Evolutionary conservation across 53 echinoderm and acorn worm genomes (phyloP).

Genomic region (Pentamera pediparva): DNA sequence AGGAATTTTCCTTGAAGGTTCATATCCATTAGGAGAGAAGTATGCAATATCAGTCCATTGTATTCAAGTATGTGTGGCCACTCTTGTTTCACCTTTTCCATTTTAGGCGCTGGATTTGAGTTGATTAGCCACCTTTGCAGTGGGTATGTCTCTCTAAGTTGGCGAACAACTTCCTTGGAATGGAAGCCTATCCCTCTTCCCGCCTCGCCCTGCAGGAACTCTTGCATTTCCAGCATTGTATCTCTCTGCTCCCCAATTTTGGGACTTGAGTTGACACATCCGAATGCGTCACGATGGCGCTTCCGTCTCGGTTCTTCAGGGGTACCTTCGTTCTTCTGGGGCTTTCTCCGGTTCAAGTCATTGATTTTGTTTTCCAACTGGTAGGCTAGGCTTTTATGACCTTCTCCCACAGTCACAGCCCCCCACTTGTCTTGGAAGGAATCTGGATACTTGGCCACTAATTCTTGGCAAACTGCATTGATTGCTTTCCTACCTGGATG

Average conservation of each 20-base stretch:
- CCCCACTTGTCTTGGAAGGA: slow-evolving; percentile 26
- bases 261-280: not conserved
- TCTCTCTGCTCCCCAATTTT: not conserved
- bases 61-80: not conserved
- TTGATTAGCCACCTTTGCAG: not conserved
- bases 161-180: not conserved
- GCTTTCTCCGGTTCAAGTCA: slow-evolving; percentile 7
- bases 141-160: not conserved
- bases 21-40: not conserved
- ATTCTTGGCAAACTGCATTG: not conserved
- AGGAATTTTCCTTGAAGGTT: not conserved
- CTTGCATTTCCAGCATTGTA: not conserved
- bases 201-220: not conserved
- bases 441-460: slow-evolving; percentile 8
- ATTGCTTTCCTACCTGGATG: slow-evolving; percentile 21
- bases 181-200: not conserved
- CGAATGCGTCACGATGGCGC: not conserved
- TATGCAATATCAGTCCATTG: not conserved
- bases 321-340: not conserved
- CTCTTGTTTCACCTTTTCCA: not conserved
- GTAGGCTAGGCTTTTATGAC: not conserved
- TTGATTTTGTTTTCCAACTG: slow-evolving; percentile 27
- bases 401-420: slow-evolving; percentile 20
- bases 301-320: not conserved
- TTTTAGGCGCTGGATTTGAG: not conserved